Conservation (phyloP, 2,797 vertebrate genomes). For the Cyprinodon diabolis region DNA sequence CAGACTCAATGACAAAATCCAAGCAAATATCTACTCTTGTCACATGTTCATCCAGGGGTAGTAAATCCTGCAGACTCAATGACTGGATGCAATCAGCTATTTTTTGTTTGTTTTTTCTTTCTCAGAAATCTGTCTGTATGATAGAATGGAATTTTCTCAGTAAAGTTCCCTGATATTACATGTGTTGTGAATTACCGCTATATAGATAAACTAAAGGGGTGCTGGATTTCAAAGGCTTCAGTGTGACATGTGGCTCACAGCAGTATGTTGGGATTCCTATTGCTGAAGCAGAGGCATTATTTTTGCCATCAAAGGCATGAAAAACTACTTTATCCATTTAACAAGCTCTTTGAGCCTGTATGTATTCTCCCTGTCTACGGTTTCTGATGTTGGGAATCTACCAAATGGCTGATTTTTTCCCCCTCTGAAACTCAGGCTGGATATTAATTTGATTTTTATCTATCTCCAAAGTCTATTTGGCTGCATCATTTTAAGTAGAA, state of each 20-base stretch:
- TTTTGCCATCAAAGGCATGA: constrained; percentile 37
- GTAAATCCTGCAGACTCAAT: no score
- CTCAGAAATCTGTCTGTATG: no score
- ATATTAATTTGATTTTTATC: constrained; percentile 50
- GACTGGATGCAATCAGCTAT: no score
- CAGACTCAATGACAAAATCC: no score
- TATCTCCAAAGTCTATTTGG: constrained; percentile 51
- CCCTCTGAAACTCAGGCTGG: constrained; percentile 44
- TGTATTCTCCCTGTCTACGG: constrained; percentile 39
- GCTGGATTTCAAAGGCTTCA: not conserved
- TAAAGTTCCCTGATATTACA: no score
- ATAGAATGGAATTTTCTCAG: no score
- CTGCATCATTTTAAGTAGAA: constrained; percentile 45
- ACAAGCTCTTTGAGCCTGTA: constrained; percentile 44
- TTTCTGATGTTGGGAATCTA: constrained; percentile 25
- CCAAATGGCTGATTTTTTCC: constrained; percentile 43
- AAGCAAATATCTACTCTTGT: no score
- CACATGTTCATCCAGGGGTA: no score
- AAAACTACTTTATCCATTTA: constrained; percentile 39
- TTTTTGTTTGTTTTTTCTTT: no score
- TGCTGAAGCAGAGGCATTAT: constrained; percentile 11
- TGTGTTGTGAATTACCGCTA: no score
- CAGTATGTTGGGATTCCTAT: constrained; percentile 1
- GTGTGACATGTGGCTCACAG: constrained; percentile 20
- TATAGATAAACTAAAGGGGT: not conserved